Base-by-base conservation (phyloP, 2,113 vertebrate species). In the Psittacula cyanocephala region DNA sequence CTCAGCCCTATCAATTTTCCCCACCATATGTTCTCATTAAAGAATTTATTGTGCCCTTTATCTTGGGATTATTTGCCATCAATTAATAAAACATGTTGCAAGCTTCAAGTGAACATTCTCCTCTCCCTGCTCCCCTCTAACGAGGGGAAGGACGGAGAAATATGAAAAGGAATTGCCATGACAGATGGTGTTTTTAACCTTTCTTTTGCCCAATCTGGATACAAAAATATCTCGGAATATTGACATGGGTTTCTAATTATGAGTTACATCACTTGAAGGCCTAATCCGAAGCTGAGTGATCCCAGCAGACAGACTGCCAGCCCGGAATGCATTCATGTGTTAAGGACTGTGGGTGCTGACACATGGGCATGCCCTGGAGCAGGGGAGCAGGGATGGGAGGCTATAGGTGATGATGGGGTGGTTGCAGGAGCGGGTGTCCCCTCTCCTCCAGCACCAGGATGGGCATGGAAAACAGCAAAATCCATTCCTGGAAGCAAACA, bases 11-110 rank as follows among this genome's bases (percentile, higher is more conserved):
- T 97, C 93, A 60, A 60, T 95, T 94, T 95, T 95, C 71, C 94
- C 59, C 18, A 4, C 95, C 94, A 80, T 93, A 97, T 96, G 96
- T 97, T 97, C 95, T 96, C 94, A 95, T 97, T 96, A 97, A 95
- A 95, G 80, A 62, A 29, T 96, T 97, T 95, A 97, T 89, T 72
- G 93, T 37, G 85, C 13, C 23, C 81, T 97, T 97, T 97, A 97
- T 97, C 82, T 97, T 91, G 9, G 88, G 85, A 89, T 97, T 97
- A 96, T 91, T 94, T 96, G 86, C 83, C 72, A 76, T 82, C 86
- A 79, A 96, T 97, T 97, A 97, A 97, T 97, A 94, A 86, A 97
- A 90, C 44, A 28, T 57, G 83, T 39, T 74, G 47, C 23, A 22
- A 91, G 71, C 63, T 90, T 84, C 39, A 69, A 93, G 86, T 86